Evolutionary conservation across 2,888 invertebrate genomes (phyloP).

Genomic region (Stenodema calcarata): DNA sequence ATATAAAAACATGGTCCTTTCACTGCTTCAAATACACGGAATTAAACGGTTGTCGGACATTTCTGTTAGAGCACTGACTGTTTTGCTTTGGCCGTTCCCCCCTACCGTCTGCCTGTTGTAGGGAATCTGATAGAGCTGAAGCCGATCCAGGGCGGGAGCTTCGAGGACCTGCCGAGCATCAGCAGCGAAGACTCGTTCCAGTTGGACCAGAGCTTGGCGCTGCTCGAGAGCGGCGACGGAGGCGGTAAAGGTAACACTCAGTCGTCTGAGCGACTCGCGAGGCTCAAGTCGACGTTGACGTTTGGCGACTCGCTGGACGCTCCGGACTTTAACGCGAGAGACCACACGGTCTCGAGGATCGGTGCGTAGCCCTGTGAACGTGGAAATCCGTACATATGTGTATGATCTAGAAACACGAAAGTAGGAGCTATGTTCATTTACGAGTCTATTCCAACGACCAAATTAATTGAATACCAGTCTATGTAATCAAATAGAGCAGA

Average conservation of each 20-base stretch:
- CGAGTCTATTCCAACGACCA: too few species aligned
- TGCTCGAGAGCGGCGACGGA: conserved; percentile 47
- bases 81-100: conserved; percentile 29
- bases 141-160: conserved; percentile 50
- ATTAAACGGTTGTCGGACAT: neutral
- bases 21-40: neutral
- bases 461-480: too few species aligned
- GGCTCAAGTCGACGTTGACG: conserved; percentile 58
- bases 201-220: conserved; percentile 53
- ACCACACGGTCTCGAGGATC: conserved; percentile 57
- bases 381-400: too few species aligned
- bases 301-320: conserved; percentile 58
- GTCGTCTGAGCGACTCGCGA: conserved; percentile 54
- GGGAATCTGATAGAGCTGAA: conserved; percentile 55
- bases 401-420: too few species aligned
- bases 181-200: conserved; percentile 56
- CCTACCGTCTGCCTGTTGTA: conserved; percentile 22
- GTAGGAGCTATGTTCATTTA: too few species aligned
- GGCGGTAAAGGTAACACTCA: conserved; percentile 18
- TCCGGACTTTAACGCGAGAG: conserved; percentile 59
- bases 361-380: neutral
- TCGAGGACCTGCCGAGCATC: conserved; percentile 54
- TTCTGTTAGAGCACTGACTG: neutral
- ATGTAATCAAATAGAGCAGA: too few species aligned
- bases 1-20: neutral